A percentile compares a stretch with the other conserved stretches of the same genome.
Evolutionary conservation across 2,888 invertebrate species (phyloP).

Genomic region (Perizoma affinitatum): DNA sequence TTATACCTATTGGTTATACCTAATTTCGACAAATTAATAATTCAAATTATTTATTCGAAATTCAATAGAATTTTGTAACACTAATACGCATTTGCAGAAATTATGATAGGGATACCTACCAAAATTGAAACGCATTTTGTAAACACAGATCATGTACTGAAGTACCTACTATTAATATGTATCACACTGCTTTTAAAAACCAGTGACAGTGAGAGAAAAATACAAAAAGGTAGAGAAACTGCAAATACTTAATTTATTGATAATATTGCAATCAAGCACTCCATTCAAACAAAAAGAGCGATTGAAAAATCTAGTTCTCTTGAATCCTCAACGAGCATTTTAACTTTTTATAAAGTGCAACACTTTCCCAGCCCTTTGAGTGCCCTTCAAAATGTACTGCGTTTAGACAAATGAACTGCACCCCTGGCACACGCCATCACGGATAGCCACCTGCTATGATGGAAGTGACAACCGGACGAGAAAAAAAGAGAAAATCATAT

Average conservation of each 20-base stretch:
- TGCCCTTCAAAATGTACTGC: constrained; percentile 73
- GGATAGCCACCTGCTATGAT: constrained; percentile 29
- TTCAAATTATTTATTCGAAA: no score
- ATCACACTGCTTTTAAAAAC: background rate
- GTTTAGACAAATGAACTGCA: constrained; percentile 82
- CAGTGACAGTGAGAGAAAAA: no score
- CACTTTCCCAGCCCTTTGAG: constrained; percentile 78
- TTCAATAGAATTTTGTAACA: no score
- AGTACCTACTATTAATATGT: no score
- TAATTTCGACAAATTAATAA: no score
- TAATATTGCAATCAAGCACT: constrained; percentile 50
- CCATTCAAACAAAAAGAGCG: constrained; percentile 55
- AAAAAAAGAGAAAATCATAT: no score
- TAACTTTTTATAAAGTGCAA: constrained; percentile 82
- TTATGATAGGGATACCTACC: no score
- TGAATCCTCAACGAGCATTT: constrained; percentile 64
- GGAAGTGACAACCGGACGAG: constrained; percentile 26
- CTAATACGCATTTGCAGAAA: no score
- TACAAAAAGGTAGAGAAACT: constrained; percentile 9
- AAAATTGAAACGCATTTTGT: no score
- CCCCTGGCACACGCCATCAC: constrained; percentile 72
- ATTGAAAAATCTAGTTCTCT: constrained; percentile 57
- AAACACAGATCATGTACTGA: no score
- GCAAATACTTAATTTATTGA: constrained; percentile 28
- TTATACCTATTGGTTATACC: no score